Conservation (phyloP, 1,140 invertebrate genomes). For the Laupala kohalensis region DNA sequence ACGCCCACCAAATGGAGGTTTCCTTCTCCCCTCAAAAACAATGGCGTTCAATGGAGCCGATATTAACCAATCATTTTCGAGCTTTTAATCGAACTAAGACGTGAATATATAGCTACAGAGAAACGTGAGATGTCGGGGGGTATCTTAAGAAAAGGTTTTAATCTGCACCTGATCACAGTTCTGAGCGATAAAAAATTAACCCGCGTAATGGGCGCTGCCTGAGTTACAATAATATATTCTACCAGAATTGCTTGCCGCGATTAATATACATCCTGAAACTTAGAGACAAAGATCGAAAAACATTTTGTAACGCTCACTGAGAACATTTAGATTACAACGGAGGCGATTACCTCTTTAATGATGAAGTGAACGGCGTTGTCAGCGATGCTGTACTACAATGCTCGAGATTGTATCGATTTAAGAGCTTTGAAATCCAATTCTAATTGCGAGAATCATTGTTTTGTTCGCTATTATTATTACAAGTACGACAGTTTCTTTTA, state of each 20-base stretch:
- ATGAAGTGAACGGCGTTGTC: not conserved
- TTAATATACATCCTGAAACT: not conserved
- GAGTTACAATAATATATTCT: not conserved
- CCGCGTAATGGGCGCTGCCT: not conserved
- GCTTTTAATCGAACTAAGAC: conserved; percentile 1
- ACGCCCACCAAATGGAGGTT: conserved; percentile 6
- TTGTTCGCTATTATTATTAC: too few species aligned
- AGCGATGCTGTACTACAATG: not conserved
- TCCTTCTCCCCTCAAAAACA: not conserved
- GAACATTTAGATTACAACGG: not conserved
- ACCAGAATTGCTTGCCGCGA: not conserved
- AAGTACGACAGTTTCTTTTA: too few species aligned
- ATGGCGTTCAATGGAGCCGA: not conserved
- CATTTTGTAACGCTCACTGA: not conserved
- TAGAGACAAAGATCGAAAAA: not conserved
- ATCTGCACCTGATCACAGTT: not conserved
- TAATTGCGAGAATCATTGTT: too few species aligned
- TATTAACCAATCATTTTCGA: conserved; percentile 1
- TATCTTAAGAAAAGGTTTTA: not conserved
- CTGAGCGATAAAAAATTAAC: not conserved
- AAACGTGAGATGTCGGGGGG: not conserved
- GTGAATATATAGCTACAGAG: not conserved
- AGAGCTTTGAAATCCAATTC: too few species aligned
- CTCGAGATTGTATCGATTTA: not conserved
- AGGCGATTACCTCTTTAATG: not conserved